Percentiles rank a stretch among this genome's conserved stretches.
Conservation (phyloP, 64 coral and sea anemone species). For the Montipora sp. region DNA sequence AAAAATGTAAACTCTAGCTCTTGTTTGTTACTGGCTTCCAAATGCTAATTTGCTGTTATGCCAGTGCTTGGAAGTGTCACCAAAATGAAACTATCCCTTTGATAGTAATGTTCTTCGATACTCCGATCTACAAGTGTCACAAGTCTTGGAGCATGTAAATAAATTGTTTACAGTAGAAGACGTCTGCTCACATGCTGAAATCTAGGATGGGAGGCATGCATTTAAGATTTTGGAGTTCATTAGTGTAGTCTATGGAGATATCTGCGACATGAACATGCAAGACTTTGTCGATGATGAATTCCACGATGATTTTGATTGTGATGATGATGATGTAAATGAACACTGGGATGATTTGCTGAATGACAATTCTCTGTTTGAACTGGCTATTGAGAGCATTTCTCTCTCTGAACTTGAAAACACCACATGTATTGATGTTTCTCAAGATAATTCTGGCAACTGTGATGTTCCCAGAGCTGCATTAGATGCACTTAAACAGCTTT, state of each 20-base stretch:
- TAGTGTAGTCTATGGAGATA: slow-evolving; percentile 18
- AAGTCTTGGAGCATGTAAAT: slow-evolving; percentile 32
- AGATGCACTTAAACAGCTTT: background rate
- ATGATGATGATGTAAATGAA: slow-evolving; percentile 22
- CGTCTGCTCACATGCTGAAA: slow-evolving; percentile 51
- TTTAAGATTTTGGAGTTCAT: slow-evolving; percentile 2
- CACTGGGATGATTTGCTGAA: slow-evolving; percentile 9
- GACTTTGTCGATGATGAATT: background rate
- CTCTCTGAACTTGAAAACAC: background rate
- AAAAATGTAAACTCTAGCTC: background rate
- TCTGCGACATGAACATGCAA: background rate
- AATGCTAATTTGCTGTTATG: too few species aligned
- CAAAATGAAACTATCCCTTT: too few species aligned
- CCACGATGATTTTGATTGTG: slow-evolving; percentile 38
- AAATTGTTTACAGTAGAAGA: slow-evolving; percentile 64
- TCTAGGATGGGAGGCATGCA: slow-evolving; percentile 74
- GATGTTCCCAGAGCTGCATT: background rate
- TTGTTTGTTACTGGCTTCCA: too few species aligned
- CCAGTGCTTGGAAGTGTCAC: too few species aligned
- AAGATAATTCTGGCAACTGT: background rate
- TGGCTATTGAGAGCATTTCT: background rate
- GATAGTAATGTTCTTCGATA: slow-evolving; percentile 34
- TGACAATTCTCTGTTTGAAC: slow-evolving; percentile 12
- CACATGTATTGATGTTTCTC: slow-evolving; percentile 11
- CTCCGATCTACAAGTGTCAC: slow-evolving; percentile 64